Evolutionary conservation across 37 sponge, comb jelly and placozoan genomes (phyloP), one percentile per base, ranked within the genome.

Genomic region (Amphimedon queenslandica): DNA sequence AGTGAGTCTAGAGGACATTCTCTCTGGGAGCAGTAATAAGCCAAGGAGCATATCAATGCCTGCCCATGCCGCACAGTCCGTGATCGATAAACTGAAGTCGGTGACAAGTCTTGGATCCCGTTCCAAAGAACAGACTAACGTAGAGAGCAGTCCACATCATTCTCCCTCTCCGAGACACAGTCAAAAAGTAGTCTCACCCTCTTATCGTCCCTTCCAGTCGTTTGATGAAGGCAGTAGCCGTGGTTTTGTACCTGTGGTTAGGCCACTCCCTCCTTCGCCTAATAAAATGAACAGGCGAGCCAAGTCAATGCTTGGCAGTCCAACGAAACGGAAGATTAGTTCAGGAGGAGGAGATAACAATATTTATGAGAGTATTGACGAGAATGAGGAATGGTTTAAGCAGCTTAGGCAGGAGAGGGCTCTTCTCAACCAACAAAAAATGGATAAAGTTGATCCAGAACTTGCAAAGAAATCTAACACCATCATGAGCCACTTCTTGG

Each of bases 181-280:
- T 10, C 11, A 24, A 11, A 18, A 11, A 24, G 6, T 21, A 21
- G 10, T 63, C 64, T 47, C 53, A 18, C 53, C 53, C 13, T 47
- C 53, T 47, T 8, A 13, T 18, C 13, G 13, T 47, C 53, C 53
- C 13, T 18, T 47, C 53, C 53, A 18, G 13, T 18, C 53, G 8
- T n/a, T n/a, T n/a, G n/a, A n/a, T n/a, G n/a, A n/a, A n/a, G n/a
- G n/a, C n/a, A n/a, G n/a, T n/a, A n/a, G n/a, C n/a, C 13, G 53
- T 18, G 13, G 53, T 18, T 47, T 18, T 47, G 53, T 47, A 47
- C 53, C 53, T 47, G 13, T 47, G 8, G 53, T 47, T 33, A 40
- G 84, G 1, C 84, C 84, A 18, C 77, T 84, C 66, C 84, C 84
- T 27, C 84, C 84, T 28, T 84, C 77, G 21, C 84, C 84, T 1